Evolutionary conservation across 1,140 invertebrate species (phyloP).

Genomic region (Apis mellifera): Amel_HAv3.1 CM009936.2:13390501-13391000

Average conservation of each 20-base stretch:
- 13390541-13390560: constrained; percentile 96
- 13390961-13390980: no score
- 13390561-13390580: constrained; percentile 86
- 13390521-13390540: constrained; percentile 91
- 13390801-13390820: not conserved
- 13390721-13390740: not conserved
- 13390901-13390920: no score
- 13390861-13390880: no score
- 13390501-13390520: constrained; percentile 88
- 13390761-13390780: not conserved
- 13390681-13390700: constrained; percentile 83
- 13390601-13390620: constrained; percentile 90
- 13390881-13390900: no score
- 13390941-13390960: no score
- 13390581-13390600: constrained; percentile 95
- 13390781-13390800: not conserved
- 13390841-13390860: no score
- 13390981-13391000: no score
- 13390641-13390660: constrained; percentile 90
- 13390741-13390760: not conserved
- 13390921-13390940: no score
- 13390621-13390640: constrained; percentile 86
- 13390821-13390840: no score
- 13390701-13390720: constrained; percentile 10
- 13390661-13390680: constrained; percentile 92